phyloP scores from a whole-genome alignment of 2,113 vertebrate species.

The Neogale vison region DNA sequence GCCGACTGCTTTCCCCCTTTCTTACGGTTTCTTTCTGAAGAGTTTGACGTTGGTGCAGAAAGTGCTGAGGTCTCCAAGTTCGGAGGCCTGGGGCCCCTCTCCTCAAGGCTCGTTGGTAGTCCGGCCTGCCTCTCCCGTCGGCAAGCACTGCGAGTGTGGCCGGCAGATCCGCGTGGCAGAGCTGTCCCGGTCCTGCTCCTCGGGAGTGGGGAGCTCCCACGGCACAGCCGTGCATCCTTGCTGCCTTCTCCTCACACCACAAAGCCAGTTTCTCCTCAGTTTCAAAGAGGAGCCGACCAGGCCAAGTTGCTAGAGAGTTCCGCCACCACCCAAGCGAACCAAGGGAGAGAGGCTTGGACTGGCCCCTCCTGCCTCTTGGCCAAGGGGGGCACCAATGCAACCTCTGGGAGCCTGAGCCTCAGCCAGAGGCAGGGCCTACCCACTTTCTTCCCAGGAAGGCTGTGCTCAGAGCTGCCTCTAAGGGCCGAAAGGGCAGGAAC shows the following conservation, averaged over 20 bases:
- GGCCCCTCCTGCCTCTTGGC: not conserved
- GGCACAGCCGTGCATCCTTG: not conserved
- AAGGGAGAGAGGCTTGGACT: not conserved
- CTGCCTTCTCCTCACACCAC: not conserved
- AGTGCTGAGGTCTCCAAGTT: not conserved
- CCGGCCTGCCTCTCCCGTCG: not conserved
- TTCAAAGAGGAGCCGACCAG: not conserved
- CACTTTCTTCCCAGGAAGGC: not conserved
- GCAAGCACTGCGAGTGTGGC: not conserved
- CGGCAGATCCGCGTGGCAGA: not conserved
- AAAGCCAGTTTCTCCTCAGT: not conserved
- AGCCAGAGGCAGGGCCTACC: not conserved
- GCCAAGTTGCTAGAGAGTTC: not conserved
- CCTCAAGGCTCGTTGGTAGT: not conserved
- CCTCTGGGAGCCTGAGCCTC: not conserved
- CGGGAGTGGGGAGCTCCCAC: not conserved
- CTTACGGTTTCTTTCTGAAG: constrained; percentile 39
- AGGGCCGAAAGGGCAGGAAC: not conserved
- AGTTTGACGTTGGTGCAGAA: not conserved
- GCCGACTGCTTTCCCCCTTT: not conserved
- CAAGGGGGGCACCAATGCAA: not conserved
- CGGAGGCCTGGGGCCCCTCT: not conserved
- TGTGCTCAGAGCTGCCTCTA: not conserved
- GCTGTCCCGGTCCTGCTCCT: not conserved
- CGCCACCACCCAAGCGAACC: not conserved